Evolutionary conservation across 2,797 vertebrate species (phyloP).

Genomic region (Glossophaga mutica): DNA sequence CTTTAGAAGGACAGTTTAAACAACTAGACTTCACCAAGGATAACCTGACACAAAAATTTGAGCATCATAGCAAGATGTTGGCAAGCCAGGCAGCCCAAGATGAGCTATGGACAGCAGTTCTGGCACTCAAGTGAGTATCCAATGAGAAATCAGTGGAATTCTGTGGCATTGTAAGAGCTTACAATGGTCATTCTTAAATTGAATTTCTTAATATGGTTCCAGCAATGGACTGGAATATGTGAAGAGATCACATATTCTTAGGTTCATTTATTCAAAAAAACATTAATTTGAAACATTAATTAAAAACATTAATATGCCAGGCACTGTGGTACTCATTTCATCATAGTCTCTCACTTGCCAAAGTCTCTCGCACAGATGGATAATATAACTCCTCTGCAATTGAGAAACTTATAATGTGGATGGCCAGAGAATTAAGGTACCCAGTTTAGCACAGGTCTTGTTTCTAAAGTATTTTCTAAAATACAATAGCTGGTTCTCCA

Average conservation of each 20-base stretch:
- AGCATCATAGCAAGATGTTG: constrained; percentile 69
- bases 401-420: not conserved
- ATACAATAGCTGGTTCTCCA: not conserved
- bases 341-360: not conserved
- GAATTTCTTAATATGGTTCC: not conserved
- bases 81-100: constrained; percentile 73
- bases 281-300: constrained; percentile 2
- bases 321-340: not conserved
- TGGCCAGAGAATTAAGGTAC: not conserved
- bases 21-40: constrained; percentile 76
- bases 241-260: not conserved
- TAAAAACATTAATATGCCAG: not conserved
- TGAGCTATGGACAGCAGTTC: constrained; percentile 60
- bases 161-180: constrained; percentile 13
- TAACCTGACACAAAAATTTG: constrained; percentile 72
- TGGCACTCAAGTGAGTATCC: constrained; percentile 76
- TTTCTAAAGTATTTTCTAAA: constrained; percentile 18
- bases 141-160: not conserved
- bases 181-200: not conserved
- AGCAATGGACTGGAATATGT: not conserved
- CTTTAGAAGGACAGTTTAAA: constrained; percentile 78
- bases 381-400: not conserved
- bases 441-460: not conserved
- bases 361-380: not conserved
- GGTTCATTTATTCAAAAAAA: not conserved